Evolutionary conservation across 2,888 invertebrate genomes (phyloP).

Genomic region (Hartigia nigra): DNA sequence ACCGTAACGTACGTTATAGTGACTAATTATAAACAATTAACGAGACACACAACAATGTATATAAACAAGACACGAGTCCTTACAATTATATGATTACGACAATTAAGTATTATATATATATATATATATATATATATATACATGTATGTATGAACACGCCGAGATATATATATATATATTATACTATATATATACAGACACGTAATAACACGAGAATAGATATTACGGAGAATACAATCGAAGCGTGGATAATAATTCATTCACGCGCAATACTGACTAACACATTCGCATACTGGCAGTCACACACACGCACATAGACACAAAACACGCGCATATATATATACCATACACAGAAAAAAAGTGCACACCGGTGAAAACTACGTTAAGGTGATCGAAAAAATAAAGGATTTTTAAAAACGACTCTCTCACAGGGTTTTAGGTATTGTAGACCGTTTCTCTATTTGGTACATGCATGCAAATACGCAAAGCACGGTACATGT

Average conservation of each 20-base stretch:
- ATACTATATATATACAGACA: background rate
- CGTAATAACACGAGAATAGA: conserved; percentile 2
- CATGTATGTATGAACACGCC: too few species aligned
- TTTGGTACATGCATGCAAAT: conserved; percentile 34
- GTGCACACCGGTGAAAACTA: background rate
- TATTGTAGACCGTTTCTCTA: conserved; percentile 39
- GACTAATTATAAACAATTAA: background rate
- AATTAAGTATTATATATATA: background rate
- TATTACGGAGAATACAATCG: background rate
- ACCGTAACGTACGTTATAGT: background rate
- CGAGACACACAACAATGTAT: background rate
- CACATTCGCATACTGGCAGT: background rate
- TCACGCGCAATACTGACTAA: background rate
- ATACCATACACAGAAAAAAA: background rate
- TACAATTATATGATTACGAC: conserved; percentile 5
- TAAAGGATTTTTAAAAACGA: conserved; percentile 20
- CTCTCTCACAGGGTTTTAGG: conserved; percentile 45
- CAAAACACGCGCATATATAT: background rate
- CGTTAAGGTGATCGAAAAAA: background rate
- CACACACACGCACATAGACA: background rate
- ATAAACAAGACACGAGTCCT: conserved; percentile 5
- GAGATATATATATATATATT: background rate
- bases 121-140: background rate
- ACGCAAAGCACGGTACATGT: conserved; percentile 21
- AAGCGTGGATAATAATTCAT: background rate